A percentile compares a stretch with the other conserved stretches of the same genome.
phyloP scores from a whole-genome alignment of 2,797 vertebrate species.

The Garrulus glandarius region DNA sequence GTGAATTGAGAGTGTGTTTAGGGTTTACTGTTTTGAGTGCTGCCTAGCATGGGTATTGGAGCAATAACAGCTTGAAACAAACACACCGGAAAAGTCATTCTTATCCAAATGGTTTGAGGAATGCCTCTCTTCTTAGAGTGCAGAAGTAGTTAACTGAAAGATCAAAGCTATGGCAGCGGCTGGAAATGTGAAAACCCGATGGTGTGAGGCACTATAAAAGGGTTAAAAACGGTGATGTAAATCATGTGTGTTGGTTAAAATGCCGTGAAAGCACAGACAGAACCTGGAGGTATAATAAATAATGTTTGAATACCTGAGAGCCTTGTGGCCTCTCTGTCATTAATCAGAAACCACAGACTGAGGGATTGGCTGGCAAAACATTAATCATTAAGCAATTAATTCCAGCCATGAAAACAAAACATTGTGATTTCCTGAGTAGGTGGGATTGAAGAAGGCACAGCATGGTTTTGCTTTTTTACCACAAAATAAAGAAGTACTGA shows the following conservation, averaged over 20 bases:
- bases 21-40: not conserved
- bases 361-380: slow-evolving; percentile 48
- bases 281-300: slow-evolving; percentile 54
- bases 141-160: not conserved
- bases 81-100: not conserved
- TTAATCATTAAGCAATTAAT: slow-evolving; percentile 66
- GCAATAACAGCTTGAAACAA: not conserved
- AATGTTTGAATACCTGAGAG: slow-evolving; percentile 38
- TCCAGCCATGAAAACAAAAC: slow-evolving; percentile 39
- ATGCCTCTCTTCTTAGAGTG: not conserved
- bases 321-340: slow-evolving; percentile 47
- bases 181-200: not conserved
- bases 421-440: slow-evolving; percentile 30
- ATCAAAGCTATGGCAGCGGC: slow-evolving; percentile 4
- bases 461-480: not conserved
- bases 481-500: not conserved
- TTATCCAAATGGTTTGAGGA: not conserved
- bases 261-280: slow-evolving; percentile 7
- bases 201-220: slow-evolving; percentile 5
- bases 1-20: not conserved
- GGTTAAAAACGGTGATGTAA: not conserved
- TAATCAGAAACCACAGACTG: slow-evolving; percentile 61
- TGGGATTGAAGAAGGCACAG: not conserved
- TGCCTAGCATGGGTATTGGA: not conserved
- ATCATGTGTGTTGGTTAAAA: slow-evolving; percentile 28